phyloP scores from a whole-genome alignment of 1,140 invertebrate species.

The Conopomorpha cramerella region DNA sequence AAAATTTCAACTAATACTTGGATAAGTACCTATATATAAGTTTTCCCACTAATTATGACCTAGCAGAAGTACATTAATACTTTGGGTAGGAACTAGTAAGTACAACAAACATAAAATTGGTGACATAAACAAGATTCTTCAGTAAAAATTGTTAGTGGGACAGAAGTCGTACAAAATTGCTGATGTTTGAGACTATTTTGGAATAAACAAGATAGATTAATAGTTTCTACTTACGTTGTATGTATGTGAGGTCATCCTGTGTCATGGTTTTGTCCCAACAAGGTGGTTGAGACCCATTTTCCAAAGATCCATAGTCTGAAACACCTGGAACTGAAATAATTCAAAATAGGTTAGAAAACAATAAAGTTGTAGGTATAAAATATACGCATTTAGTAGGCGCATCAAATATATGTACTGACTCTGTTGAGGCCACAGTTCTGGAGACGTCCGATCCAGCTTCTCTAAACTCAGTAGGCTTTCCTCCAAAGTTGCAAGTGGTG shows the following conservation, averaged over 20 bases:
- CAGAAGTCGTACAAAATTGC: no score
- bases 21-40: no score
- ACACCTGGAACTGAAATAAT: constrained; percentile 73
- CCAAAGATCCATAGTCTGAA: constrained; percentile 68
- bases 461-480: constrained; percentile 81
- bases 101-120: background rate
- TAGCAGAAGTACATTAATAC: no score
- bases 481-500: constrained; percentile 63
- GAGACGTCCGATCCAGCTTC: constrained; percentile 87
- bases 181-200: no score
- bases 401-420: constrained; percentile 71
- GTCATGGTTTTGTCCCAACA: constrained; percentile 64
- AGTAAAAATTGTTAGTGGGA: no score
- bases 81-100: no score
- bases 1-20: no score
- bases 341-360: constrained; percentile 10
- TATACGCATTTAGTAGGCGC: no score
- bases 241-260: constrained; percentile 69
- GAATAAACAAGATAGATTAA: constrained; percentile 2
- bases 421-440: constrained; percentile 92
- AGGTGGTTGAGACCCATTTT: constrained; percentile 40
- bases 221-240: constrained; percentile 68
- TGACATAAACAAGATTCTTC: no score
- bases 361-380: no score
- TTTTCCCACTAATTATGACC: no score